Percentiles rank a stretch among this genome's conserved stretches.
phyloP scores from a whole-genome alignment of 2,113 vertebrate genomes.

The Ellobius talpinus region DNA sequence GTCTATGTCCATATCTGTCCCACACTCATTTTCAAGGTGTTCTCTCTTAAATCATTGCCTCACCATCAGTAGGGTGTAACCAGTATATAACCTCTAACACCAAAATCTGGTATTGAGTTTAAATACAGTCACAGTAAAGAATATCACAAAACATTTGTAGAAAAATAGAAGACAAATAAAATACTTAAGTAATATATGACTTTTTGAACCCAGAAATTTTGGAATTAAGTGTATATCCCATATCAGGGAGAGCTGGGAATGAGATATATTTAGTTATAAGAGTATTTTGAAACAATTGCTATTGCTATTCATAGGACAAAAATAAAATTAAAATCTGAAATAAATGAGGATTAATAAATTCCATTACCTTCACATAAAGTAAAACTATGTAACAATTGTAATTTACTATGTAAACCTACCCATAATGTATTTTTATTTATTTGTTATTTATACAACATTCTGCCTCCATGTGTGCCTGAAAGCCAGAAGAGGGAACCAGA shows the following conservation, averaged over 20 bases:
- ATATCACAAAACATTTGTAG: neutral
- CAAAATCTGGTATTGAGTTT: neutral
- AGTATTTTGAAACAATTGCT: constrained; percentile 10
- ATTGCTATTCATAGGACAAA: constrained; percentile 19
- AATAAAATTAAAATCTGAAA: neutral
- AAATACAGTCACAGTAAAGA: neutral
- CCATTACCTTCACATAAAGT: neutral
- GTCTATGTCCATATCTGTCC: no score
- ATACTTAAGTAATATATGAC: neutral
- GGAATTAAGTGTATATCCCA: neutral
- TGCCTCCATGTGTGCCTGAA: no score
- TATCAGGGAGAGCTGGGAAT: neutral
- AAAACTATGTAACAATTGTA: constrained; percentile 12
- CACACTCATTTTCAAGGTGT: neutral
- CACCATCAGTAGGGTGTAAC: neutral
- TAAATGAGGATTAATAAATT: constrained; percentile 18
- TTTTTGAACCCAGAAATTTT: neutral
- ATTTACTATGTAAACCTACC: constrained; percentile 26
- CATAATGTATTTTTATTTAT: neutral
- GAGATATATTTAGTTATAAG: neutral
- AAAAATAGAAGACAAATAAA: neutral
- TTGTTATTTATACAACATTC: no score
- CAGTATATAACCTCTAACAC: neutral
- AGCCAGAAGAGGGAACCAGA: no score
- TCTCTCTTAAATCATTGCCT: neutral